A percentile compares a stretch with the other conserved stretches of the same genome.
Evolutionary conservation across 2,888 invertebrate genomes (phyloP).

Genomic region (Acanthosepion esculentum): DNA sequence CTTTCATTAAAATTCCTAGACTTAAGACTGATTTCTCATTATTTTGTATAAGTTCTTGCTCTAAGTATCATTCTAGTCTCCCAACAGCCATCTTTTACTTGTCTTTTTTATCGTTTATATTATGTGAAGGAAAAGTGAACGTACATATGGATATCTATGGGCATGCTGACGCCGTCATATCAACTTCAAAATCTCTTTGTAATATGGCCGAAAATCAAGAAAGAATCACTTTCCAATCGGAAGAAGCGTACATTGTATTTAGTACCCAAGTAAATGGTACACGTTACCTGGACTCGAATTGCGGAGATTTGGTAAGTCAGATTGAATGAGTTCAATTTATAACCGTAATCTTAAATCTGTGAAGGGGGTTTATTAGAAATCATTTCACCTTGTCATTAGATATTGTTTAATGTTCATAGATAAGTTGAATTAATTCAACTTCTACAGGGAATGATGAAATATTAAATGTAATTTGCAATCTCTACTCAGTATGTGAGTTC

Average conservation of each 20-base stretch:
- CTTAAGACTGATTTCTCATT: no score
- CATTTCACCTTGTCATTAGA: no score
- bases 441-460: no score
- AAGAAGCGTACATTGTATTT: constrained; percentile 34
- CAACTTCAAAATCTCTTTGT: constrained; percentile 8
- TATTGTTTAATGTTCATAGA: no score
- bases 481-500: no score
- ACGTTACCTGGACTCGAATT: neutral
- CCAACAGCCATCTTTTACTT: neutral
- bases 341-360: neutral
- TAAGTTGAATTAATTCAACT: no score
- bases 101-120: neutral
- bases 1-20: no score
- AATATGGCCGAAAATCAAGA: constrained; percentile 37
- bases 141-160: neutral
- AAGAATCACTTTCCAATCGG: neutral
- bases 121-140: neutral
- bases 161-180: neutral
- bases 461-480: no score
- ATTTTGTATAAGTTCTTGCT: neutral
- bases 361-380: no score
- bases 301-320: constrained; percentile 11
- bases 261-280: constrained; percentile 34
- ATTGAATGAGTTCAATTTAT: neutral
- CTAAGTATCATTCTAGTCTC: no score